Conservation (phyloP, 37 sponge, comb jelly and placozoan genomes). For the Cladorhizidae sp. region DNA sequence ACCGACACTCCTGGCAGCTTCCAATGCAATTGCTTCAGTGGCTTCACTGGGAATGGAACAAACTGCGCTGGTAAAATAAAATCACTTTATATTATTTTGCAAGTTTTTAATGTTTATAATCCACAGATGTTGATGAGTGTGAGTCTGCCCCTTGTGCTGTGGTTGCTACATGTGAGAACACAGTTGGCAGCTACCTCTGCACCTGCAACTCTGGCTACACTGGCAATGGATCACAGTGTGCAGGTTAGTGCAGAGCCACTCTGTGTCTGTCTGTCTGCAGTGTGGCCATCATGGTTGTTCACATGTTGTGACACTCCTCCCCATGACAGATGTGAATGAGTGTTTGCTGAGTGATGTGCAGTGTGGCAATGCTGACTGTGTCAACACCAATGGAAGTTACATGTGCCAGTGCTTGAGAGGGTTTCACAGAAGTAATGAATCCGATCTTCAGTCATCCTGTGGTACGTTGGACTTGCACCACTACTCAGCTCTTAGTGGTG, state of each 20-base stretch:
- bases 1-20: background rate
- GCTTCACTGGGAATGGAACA: slow-evolving; percentile 19
- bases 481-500: background rate
- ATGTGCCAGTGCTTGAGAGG: background rate
- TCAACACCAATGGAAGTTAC: slow-evolving; percentile 25
- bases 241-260: background rate
- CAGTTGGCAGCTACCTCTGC: slow-evolving; percentile 1
- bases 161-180: background rate
- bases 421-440: background rate
- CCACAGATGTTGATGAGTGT: slow-evolving; percentile 15
- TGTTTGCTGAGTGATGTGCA: slow-evolving; percentile 3
- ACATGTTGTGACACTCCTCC: background rate
- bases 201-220: background rate
- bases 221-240: slow-evolving; percentile 3
- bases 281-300: background rate
- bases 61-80: background rate
- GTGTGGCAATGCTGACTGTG: background rate
- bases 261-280: background rate
- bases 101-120: background rate
- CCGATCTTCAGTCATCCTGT: background rate
- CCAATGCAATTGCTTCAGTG: slow-evolving; percentile 4
- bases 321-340: slow-evolving; percentile 19
- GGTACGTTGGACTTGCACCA: no score
- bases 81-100: background rate
- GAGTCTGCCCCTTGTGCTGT: background rate